These are phyloP conservation scores for Capreolus pygargus DNA, from an alignment of 2,113 vertebrate genomes.

Conservation along the genomic window DNA sequence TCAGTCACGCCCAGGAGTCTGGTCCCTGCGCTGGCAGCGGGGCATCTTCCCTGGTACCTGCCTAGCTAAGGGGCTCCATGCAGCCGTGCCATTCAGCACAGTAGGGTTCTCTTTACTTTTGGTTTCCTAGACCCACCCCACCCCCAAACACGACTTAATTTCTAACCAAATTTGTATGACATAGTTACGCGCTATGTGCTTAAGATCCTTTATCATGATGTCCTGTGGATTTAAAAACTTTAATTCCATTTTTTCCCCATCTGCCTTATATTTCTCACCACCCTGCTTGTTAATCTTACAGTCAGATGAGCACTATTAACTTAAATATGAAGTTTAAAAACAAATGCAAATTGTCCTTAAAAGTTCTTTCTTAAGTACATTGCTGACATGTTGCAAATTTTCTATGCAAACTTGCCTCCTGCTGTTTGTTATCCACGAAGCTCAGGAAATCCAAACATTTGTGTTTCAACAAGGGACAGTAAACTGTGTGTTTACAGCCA, in stretches of 20 bases:
- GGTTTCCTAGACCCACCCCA: background rate
- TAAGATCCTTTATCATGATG: background rate
- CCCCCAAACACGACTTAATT: background rate
- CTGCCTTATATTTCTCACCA: slow-evolving; percentile 32
- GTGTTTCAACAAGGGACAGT: slow-evolving; percentile 81
- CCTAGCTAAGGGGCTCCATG: background rate
- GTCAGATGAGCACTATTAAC: background rate
- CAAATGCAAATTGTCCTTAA: slow-evolving; percentile 48
- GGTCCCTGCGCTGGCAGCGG: background rate
- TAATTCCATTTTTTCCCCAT: background rate
- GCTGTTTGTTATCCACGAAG: slow-evolving; percentile 72
- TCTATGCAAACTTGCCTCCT: slow-evolving; percentile 83
- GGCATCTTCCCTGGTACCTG: background rate
- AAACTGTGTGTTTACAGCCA: slow-evolving; percentile 84
- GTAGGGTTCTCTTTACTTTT: background rate
- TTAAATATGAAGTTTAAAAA: slow-evolving; percentile 52
- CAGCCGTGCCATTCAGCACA: background rate
- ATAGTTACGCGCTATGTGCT: background rate
- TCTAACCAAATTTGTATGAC: background rate
- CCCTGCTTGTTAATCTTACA: background rate
- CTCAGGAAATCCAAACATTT: slow-evolving; percentile 83
- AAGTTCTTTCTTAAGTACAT: slow-evolving; percentile 58
- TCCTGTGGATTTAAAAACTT: slow-evolving; percentile 48
- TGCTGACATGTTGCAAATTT: slow-evolving; percentile 70
- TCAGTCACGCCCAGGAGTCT: background rate